These are phyloP conservation scores for Clarias platycephalus DNA, from an alignment of 2,797 vertebrate species.

Conservation along the genomic window DNA sequence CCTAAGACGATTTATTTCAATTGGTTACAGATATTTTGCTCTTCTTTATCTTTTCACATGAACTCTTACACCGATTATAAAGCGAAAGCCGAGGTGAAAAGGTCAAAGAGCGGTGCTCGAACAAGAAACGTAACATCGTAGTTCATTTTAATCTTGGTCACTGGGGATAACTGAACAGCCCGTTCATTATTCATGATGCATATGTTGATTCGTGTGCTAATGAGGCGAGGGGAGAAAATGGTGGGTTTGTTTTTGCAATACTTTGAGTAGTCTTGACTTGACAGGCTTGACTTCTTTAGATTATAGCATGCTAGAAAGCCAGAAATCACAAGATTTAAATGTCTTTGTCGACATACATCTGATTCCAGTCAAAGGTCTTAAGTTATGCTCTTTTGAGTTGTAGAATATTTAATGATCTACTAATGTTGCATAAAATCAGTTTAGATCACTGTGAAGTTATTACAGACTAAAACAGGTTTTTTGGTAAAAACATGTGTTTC, in stretches of 20 bases:
- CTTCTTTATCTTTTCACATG: not conserved
- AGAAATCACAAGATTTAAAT: not conserved
- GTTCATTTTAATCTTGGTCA: not conserved
- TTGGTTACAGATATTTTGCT: not conserved
- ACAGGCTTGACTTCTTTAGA: not conserved
- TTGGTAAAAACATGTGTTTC: not conserved
- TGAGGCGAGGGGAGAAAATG: slow-evolving; percentile 17
- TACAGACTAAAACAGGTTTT: not conserved
- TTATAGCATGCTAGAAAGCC: not conserved
- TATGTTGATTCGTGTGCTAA: slow-evolving; percentile 42
- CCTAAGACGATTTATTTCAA: not conserved
- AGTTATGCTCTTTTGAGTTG: not conserved
- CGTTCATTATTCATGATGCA: slow-evolving; percentile 38
- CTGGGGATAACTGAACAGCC: slow-evolving; percentile 25
- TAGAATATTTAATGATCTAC: not conserved
- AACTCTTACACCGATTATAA: not conserved
- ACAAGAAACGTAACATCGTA: not conserved
- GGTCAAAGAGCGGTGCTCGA: not conserved
- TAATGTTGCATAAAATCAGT: not conserved
- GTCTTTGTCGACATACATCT: too few species aligned
- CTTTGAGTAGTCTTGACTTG: slow-evolving; percentile 3
- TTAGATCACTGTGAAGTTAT: not conserved
- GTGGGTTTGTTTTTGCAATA: slow-evolving; percentile 12
- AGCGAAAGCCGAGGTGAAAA: not conserved
- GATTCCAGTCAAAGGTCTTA: not conserved